These are phyloP conservation scores for Camptogramma bilineatum DNA, from an alignment of 2,888 invertebrate genomes.

Conservation along the genomic window DNA sequence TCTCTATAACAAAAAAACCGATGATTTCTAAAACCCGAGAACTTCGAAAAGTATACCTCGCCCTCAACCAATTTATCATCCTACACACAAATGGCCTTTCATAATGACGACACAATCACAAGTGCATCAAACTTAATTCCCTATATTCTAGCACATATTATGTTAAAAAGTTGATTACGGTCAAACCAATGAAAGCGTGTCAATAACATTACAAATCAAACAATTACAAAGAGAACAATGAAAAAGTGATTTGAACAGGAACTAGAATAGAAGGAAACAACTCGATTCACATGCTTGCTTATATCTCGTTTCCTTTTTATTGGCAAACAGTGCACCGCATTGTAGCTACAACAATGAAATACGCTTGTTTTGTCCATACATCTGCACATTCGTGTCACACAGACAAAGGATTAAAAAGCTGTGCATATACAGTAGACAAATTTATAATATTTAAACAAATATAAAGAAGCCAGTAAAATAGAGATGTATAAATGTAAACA, in stretches of 20 bases:
- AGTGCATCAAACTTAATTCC: not conserved
- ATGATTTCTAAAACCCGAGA: too few relatives aligned
- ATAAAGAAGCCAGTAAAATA: not conserved
- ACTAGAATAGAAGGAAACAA: slow-evolving; percentile 16
- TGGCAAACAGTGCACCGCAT: slow-evolving; percentile 24
- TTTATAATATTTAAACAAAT: not conserved
- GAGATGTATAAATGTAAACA: not conserved
- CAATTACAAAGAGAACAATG: slow-evolving; percentile 14
- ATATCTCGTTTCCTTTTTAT: slow-evolving; percentile 18
- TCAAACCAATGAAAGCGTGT: not conserved
- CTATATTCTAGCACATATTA: not conserved
- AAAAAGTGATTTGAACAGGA: slow-evolving; percentile 17
- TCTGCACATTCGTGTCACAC: slow-evolving; percentile 22
- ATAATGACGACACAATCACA: too few relatives aligned
- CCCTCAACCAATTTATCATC: too few relatives aligned
- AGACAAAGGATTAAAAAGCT: slow-evolving; percentile 21
- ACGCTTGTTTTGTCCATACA: slow-evolving; percentile 14
- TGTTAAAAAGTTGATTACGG: not conserved
- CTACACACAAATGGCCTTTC: too few relatives aligned
- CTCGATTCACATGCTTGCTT: slow-evolving; percentile 9
- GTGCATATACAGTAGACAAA: slow-evolving; percentile 13
- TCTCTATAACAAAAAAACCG: too few relatives aligned
- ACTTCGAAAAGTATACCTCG: too few relatives aligned
- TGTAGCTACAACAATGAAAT: slow-evolving; percentile 23
- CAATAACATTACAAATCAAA: not conserved